Base-by-base conservation (phyloP, 2,113 vertebrate species). In the Collichthys lucidus region DNA sequence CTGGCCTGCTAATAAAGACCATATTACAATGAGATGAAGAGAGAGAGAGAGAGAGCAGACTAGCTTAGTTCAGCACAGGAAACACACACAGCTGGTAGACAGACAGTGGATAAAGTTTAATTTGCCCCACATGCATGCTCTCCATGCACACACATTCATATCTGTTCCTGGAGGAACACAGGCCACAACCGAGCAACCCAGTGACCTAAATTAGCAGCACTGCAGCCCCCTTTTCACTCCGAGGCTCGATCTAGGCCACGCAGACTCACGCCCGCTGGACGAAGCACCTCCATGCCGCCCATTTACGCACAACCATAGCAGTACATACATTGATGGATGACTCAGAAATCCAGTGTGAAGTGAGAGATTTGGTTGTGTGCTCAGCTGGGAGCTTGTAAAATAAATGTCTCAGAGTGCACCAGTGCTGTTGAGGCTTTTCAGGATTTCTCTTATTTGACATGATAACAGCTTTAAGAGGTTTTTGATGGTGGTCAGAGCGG, bases 1-100 rank as follows among this genome's bases (percentile, higher is more conserved):
- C 59, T 50, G 68, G 62, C 73, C 82, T 29, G 80, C 65, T 91
- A 88, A 88, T 93, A 74, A 88, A 80, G 74, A 82, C 78, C 91
- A 85, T 57, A 79, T 80, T 78, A 47, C 50, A 75, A 16, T 11
- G 2, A 50, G 11, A 24, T 35, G 29, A 57, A 53, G 40, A 44
- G 47, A 68, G 53, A 62, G 35, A 47, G 55, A 8, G 31, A 46
- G 55, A 40, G 46, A 74, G 78, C 80, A 65, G 53, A 59, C 57
- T 14, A 60, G 57, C 72, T 69, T 69, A 77, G 85, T 62, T 82
- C 52, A 78, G 40, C 69, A 71, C 78, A 88, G 86, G 79, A 84
- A 88, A 75, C 59, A 14, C 78, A 56, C 65, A 53, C 82, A 89
- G 84, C 88, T 87, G 77, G 73, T 67, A 49, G 84, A 55, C 70